These are phyloP conservation scores for Podotricha telesiphe DNA, from an alignment of 2,888 invertebrate genomes.

Conservation along the genomic window DNA sequence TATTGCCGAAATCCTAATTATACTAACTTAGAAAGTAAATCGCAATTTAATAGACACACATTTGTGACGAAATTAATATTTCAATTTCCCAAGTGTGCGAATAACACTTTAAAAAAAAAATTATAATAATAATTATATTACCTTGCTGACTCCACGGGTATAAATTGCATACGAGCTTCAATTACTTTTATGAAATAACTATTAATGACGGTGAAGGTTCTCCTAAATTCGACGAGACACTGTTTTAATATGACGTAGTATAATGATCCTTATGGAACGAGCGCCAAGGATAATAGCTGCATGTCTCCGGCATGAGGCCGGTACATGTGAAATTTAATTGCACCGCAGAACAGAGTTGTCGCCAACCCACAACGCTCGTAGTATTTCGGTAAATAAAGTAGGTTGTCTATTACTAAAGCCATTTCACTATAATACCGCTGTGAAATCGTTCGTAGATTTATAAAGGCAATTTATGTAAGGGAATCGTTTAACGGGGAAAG, in stretches of 20 bases:
- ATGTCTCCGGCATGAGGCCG: background rate
- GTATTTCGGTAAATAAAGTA: slow-evolving; percentile 42
- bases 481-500: background rate
- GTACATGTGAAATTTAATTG: slow-evolving; percentile 40
- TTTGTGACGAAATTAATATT: background rate
- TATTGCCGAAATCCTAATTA: background rate
- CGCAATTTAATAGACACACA: too few species aligned
- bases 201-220: slow-evolving; percentile 23
- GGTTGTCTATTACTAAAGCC: slow-evolving; percentile 29
- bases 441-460: slow-evolving; percentile 24
- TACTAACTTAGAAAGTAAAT: background rate
- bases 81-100: too few species aligned
- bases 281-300: slow-evolving; percentile 3
- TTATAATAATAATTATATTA: too few species aligned
- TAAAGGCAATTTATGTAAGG: background rate
- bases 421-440: slow-evolving; percentile 20
- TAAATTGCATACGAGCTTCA: slow-evolving; percentile 13
- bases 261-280: background rate
- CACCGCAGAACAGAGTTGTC: slow-evolving; percentile 39
- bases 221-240: slow-evolving; percentile 19
- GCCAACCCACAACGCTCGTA: slow-evolving; percentile 41
- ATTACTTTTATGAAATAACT: slow-evolving; percentile 23
- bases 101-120: too few species aligned
- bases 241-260: background rate
- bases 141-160: background rate